phyloP scores from a whole-genome alignment of 2,888 invertebrate species.

The Lasioglossum lativentre region DNA sequence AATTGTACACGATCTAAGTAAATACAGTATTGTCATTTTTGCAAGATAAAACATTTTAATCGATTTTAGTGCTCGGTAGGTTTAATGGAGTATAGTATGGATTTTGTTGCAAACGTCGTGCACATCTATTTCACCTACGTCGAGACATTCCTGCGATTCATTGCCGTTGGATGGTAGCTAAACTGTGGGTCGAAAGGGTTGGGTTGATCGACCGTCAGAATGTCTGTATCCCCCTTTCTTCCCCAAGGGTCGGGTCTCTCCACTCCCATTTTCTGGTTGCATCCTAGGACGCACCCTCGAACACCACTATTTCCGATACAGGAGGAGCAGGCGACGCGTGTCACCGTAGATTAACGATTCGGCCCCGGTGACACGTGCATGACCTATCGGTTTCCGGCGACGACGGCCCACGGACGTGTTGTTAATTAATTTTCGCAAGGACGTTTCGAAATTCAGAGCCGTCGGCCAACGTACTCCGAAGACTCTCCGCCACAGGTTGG shows the following conservation, averaged over 20 bases:
- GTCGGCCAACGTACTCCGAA: background rate
- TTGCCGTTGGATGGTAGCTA: background rate
- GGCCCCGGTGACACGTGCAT: constrained; percentile 54
- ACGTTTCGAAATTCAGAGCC: background rate
- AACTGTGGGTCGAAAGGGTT: background rate
- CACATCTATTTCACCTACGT: background rate
- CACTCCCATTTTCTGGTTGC: constrained; percentile 8
- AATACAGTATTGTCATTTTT: no score
- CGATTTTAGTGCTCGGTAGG: no score
- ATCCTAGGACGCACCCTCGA: constrained; percentile 33
- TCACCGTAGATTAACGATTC: constrained; percentile 53
- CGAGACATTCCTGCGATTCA: background rate
- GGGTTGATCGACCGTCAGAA: constrained; percentile 29
- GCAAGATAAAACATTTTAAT: no score
- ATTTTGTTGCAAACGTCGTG: no score
- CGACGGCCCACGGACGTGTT: constrained; percentile 38
- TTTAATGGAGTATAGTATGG: no score
- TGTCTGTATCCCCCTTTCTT: background rate
- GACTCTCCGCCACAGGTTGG: background rate
- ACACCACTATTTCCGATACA: constrained; percentile 51
- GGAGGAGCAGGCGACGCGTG: constrained; percentile 36
- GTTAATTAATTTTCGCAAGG: constrained; percentile 56
- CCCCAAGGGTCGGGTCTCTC: background rate
- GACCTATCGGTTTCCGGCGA: constrained; percentile 61
- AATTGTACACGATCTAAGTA: no score